Conservation (phyloP, 1,140 invertebrate genomes). For the Drosophila equinoxialis region DNA sequence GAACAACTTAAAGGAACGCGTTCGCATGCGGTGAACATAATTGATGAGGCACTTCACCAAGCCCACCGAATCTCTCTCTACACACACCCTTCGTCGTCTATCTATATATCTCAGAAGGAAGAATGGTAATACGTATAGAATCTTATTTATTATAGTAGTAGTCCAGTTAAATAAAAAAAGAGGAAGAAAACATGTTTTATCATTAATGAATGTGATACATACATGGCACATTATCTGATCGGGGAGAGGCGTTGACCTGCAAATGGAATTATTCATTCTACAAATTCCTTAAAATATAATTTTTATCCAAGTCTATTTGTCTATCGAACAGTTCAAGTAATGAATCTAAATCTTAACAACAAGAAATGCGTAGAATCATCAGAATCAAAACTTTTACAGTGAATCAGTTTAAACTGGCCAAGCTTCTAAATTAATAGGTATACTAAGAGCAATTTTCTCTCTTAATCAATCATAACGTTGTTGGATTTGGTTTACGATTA, state of each 20-base stretch:
- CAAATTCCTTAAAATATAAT: background rate
- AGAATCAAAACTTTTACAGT: too few relatives aligned
- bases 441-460: too few relatives aligned
- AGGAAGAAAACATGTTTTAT: background rate
- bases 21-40: slow-evolving; percentile 62
- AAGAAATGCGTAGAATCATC: too few relatives aligned
- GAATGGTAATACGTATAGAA: background rate
- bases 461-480: too few relatives aligned
- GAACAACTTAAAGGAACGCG: slow-evolving; percentile 31
- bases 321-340: too few relatives aligned
- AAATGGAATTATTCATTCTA: background rate
- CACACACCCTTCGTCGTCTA: slow-evolving; percentile 8
- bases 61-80: slow-evolving; percentile 45
- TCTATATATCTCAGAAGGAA: background rate
- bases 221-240: background rate
- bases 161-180: background rate
- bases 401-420: too few relatives aligned
- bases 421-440: too few relatives aligned
- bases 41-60: slow-evolving; percentile 71
- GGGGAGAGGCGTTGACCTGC: background rate
- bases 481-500: background rate
- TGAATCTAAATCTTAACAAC: too few relatives aligned
- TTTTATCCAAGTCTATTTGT: too few relatives aligned
- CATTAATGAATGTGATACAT: slow-evolving; percentile 1
- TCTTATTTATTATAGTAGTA: slow-evolving; percentile 1